Evolutionary conservation across 2,113 vertebrate species (phyloP).

Genomic region (Vombatus ursinus): DNA sequence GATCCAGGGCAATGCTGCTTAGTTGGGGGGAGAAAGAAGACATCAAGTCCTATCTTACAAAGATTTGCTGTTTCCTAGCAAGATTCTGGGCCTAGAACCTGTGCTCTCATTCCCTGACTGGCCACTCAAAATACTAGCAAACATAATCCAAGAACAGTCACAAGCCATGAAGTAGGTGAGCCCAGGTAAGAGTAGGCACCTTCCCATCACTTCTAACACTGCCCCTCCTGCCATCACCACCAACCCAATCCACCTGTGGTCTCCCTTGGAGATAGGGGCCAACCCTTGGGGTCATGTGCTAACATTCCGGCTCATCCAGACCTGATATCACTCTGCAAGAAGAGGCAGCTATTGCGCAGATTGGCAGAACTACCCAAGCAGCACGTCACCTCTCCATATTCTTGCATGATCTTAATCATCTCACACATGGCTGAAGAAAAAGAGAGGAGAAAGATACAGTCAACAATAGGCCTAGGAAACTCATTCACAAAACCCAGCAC

Average conservation of each 20-base stretch:
- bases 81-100: background rate
- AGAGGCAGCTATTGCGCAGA: slow-evolving; percentile 95
- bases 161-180: background rate
- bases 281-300: background rate
- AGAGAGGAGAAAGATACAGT: slow-evolving; percentile 22
- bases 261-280: background rate
- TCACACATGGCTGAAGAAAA: slow-evolving; percentile 94
- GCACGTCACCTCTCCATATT: slow-evolving; percentile 97
- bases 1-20: slow-evolving; percentile 95
- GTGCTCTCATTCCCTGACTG: background rate
- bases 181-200: background rate
- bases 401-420: slow-evolving; percentile 99
- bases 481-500: background rate
- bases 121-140: background rate
- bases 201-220: background rate
- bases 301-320: slow-evolving; percentile 63
- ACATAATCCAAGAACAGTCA: background rate
- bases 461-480: background rate
- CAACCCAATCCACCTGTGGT: background rate
- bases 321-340: slow-evolving; percentile 97
- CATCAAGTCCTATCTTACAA: background rate
- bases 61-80: background rate
- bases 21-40: background rate
- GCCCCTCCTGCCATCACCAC: background rate
- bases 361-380: slow-evolving; percentile 97